Base-by-base conservation (phyloP, 1,140 invertebrate species). In the Drosophila malerkotliana region DNA sequence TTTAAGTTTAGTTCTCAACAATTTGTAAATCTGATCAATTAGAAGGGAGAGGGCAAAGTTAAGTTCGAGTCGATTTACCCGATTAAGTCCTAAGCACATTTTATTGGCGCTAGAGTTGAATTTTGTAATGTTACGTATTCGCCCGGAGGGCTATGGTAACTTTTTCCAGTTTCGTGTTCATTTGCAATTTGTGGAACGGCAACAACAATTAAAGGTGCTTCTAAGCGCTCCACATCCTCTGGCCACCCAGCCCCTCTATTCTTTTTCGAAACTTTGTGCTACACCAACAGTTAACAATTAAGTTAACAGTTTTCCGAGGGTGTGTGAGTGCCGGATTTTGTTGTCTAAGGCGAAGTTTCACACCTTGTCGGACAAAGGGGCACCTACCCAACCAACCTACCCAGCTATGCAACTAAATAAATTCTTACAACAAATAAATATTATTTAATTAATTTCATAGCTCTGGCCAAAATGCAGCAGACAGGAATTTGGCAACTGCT, bases 121-220 rank as follows among this genome's bases (percentile, higher is more conserved):
- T 69, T 63, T 57, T 73, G 73, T 44, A 55, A 59, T 67, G 79
- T 75, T 69, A 83, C 79, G 69, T 83, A 78, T 75, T 57, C 75
- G 71, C 61, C 76, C 18, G 54, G 62, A 62, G 66, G 54, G 37
- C 49, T 45, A 14, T 48, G 49, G n/a, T 48, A 66, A 58, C 76
- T 82, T 76, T 82, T 87, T 85, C 73, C 52, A 81, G 59, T 76
- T 87, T 85, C 81, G 82, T 85, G 83, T 82, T 85, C 83, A 79
- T 85, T 85, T 88, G 83, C 82, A 85, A 85, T 85, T 85, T 85
- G 82, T 81, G 82, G 68, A 41, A 47, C 37, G 56, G 73, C 69
- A 63, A 85, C 72, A 87, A 87, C 77, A 85, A 81, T 87, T 87
- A 85, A 81, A 75, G 73, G 63, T 57, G 49, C 14, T 68, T 32